Evolutionary conservation across 2,888 invertebrate species (phyloP).

Genomic region (Aphrophora alni): DNA sequence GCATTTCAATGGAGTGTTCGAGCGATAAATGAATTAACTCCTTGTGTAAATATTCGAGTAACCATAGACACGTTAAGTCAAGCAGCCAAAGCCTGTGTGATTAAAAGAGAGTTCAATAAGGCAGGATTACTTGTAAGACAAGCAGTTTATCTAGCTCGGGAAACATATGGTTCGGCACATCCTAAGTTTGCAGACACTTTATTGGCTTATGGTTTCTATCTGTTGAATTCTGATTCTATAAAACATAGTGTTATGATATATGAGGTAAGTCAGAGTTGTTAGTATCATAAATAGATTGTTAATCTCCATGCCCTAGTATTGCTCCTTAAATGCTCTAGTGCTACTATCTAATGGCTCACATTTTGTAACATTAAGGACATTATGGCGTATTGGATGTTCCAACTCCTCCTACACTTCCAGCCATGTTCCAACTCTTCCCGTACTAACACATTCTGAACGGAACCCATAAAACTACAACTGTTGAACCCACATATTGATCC

Average conservation of each 20-base stretch:
- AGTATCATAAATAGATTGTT: too few relatives aligned
- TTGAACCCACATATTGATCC: too few relatives aligned
- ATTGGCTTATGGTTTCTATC: conserved; percentile 88
- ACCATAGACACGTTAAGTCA: conserved; percentile 84
- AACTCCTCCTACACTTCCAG: too few relatives aligned
- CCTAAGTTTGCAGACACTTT: conserved; percentile 85
- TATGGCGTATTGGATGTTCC: too few relatives aligned
- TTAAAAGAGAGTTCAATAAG: conserved; percentile 82
- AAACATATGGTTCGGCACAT: conserved; percentile 71
- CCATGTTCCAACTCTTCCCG: too few relatives aligned
- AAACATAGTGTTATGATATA: conserved; percentile 85
- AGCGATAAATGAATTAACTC: conserved; percentile 72
- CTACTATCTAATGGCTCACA: too few relatives aligned
- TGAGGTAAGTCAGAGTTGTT: conserved; percentile 62
- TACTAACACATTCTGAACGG: too few relatives aligned
- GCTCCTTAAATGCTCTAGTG: too few relatives aligned
- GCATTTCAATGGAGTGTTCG: conserved; percentile 77
- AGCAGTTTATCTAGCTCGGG: conserved; percentile 75
- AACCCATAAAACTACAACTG: too few relatives aligned
- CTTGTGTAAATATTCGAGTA: conserved; percentile 69
- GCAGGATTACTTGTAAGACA: conserved; percentile 84
- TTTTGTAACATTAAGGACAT: too few relatives aligned
- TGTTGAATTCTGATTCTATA: conserved; percentile 87
- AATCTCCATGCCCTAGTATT: too few relatives aligned
- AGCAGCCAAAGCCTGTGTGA: conserved; percentile 88